These are phyloP conservation scores for Siniperca knerii DNA, from an alignment of 2,113 vertebrate genomes.

Conservation along the genomic window DNA sequence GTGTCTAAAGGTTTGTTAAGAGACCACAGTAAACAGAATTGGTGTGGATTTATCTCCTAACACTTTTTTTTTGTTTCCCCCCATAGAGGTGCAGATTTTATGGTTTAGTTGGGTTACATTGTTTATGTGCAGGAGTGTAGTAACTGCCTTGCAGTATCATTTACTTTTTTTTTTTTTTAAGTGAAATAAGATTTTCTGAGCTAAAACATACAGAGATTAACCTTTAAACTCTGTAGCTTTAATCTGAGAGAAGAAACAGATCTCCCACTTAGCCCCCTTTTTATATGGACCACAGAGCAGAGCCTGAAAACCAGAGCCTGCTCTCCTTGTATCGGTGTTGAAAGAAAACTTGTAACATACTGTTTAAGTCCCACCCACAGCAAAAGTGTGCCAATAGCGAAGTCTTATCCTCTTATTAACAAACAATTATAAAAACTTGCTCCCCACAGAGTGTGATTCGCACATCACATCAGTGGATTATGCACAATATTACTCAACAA, in stretches of 20 bases:
- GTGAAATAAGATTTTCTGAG: not conserved
- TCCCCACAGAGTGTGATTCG: not conserved
- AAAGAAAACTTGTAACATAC: not conserved
- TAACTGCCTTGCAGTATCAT: not conserved
- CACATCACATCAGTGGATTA: not conserved
- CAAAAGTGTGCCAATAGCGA: not conserved
- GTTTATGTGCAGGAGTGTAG: not conserved
- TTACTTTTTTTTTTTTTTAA: not conserved
- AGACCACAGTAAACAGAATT: not conserved
- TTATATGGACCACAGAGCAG: not conserved
- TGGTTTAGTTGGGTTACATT: not conserved
- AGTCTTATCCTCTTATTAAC: not conserved
- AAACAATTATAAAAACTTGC: not conserved
- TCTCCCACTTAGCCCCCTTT: not conserved
- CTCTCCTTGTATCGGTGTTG: not conserved
- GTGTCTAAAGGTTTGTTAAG: not conserved
- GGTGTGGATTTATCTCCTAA: not conserved
- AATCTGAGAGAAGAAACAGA: not conserved
- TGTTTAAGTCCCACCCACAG: not conserved
- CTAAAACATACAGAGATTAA: not conserved
- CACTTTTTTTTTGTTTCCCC: not conserved
- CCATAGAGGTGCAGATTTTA: not conserved
- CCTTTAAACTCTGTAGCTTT: not conserved
- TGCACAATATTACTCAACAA: not conserved
- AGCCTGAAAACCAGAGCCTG: slow-evolving; percentile 12